Base-by-base conservation (phyloP, 2,113 vertebrate genomes). In the Mus pahari region DNA sequence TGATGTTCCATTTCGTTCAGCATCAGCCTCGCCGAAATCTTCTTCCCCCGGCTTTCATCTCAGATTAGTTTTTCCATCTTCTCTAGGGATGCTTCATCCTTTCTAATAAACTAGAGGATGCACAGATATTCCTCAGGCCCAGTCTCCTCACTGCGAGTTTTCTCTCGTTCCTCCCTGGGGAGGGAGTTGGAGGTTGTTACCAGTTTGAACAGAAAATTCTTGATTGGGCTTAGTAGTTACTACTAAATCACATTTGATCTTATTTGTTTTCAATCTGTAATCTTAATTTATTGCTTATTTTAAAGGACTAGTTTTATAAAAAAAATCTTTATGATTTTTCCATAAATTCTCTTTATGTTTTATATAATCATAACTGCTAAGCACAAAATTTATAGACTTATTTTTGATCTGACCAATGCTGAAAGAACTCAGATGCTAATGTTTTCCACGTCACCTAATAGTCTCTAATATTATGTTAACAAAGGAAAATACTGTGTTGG, bases 21-120 rank as follows among this genome's bases (percentile, higher is more conserved):
- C 16, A 93, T 90, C 96, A 95, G 95, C 81, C 50, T 77, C 94
- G 86, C 92, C 53, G 86, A 97, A 96, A 96, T 96, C 81, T 95
- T 94, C 97, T 97, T 92, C 96, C 93, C 94, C 88, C 86, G 94
- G 79, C 94, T 97, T 97, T 97, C 93, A 92, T 96, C 96, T 96
- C 94, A 95, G 96, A 95, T 97, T 97, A 97, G 94, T 97, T 98
- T 97, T 96, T 60, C 94, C 90, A 95, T 97, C 95, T 97, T 92
- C 86, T 95, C 81, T 95, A 64, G 81, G 89, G 92, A 89, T 0
- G 0, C 66, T 92, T 98, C 90, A 96, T 92, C 86, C 91, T 96
- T 91, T 97, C 95, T 95, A 97, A 97, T 97, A 97, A 97, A 91
- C 16, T 78, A 86, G n/a, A 66, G 58, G 92, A 97, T 68, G 89